Evolutionary conservation across 2,888 invertebrate genomes (phyloP), one percentile per base, ranked within the genome.

Genomic region (Pegoplata infirma): DNA sequence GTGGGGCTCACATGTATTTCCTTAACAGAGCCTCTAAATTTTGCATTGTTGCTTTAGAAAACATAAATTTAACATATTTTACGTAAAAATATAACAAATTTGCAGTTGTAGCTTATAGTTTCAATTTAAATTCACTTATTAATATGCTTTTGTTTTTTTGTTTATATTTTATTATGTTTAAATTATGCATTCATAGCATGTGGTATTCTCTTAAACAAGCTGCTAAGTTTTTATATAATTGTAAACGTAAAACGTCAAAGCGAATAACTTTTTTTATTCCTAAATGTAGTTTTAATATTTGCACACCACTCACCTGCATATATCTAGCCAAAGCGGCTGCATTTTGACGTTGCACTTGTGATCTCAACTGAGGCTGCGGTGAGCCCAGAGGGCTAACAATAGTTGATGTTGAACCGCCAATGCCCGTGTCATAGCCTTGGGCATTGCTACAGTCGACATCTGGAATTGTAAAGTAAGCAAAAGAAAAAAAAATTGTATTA

Each of bases 291-390:
- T 40, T 40, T 12, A n/a, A n/a, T 40, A 40, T 40, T 40, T 40
- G 36, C 63, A 61, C 61, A 69, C 10, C 49, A 81, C 81, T 82
- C 77, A 83, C 82, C 82, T 83, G 92, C 92, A 93, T 93, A 86
- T 91, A 92, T 68, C 92, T 91, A 75, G 93, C 92, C 87, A 93
- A 92, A 61, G 93, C 93, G 85, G 93, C 80, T 53, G 81, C 82
- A 81, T 82, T 83, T 76, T 93, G 93, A 86, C 93, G 93, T 80
- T 87, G 87, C 80, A 93, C 91, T 88, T 92, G 92, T 80, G 90
- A 91, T 86, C 91, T 89, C 73, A 90, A 86, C 81, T 91, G 90
- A 32, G 91, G 88, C 82, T 90, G 90, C 63, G 90, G 89, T 80
- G 91, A 91, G 80, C 91, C 91, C 83, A 91, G 83, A 81, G 89